Base-by-base conservation (phyloP, 2,888 invertebrate species). In the Sthenelais limicola region DNA sequence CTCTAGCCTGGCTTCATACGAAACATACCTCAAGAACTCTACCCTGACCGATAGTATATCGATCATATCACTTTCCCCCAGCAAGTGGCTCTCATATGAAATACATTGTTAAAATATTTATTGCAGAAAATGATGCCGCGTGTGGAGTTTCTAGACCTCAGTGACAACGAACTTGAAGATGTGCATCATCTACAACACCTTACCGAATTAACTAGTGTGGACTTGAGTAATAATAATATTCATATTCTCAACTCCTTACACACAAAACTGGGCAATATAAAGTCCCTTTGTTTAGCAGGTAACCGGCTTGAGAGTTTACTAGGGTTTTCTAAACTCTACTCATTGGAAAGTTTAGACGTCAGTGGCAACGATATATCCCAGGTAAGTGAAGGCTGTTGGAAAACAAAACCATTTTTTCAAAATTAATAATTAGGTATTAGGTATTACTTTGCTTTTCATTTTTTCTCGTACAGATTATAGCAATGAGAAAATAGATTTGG, bases 181-280 rank as follows among this genome's bases (percentile, higher is more conserved):
- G 91, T 97, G 12, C 91, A 85, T 30, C 93, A 94, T 86, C 90
- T 97, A 49, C 93, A 94, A 0, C 91, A 92, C 77, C 89, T 97
- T 47, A 93, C 94, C 69, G 91, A 93, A 72, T 88, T 98, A 32
- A 91, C 92, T 12, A 89, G 92, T 66, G 89, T 98, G 15, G 93
- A 94, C 81, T 88, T 97, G 28, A 93, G 94, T 0, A 92, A 93
- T 83, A 97, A 96, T 89, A 90, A 91, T 54, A 93, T 95, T 80
- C 87, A 89, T 0, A 86, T 91, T 3, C 80, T 88, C 35, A 83
- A 87, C 49, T 91, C 93, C 84, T 91, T 97, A 89, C 94, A 96
- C 86, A 91, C 92, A 4, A 93, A 93, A 87, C 91, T 98, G 73
- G 96, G 96, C 5, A 96, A 97, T 88, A 91, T 98, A 56, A 92